Evolutionary conservation across 2,888 invertebrate species (phyloP).

Genomic region (Synanthedon andrenaeformis): DNA sequence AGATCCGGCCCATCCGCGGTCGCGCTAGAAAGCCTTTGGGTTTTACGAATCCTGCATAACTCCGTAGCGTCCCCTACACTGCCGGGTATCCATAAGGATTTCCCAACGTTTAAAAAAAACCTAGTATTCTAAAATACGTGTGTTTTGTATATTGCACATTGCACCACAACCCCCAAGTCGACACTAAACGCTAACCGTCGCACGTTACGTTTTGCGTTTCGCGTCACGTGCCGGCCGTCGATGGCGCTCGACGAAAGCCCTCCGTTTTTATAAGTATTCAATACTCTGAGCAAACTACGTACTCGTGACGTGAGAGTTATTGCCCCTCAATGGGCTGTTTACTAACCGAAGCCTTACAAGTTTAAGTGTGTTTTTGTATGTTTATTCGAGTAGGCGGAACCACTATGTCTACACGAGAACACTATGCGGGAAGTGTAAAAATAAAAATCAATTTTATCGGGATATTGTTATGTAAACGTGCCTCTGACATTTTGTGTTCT

Average conservation of each 20-base stretch:
- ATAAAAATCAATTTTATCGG: background rate
- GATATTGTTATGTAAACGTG: too few relatives aligned
- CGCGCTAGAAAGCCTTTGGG: too few relatives aligned
- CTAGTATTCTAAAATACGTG: too few relatives aligned
- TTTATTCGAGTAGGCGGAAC: background rate
- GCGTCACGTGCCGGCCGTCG: conserved; percentile 35
- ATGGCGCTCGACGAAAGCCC: conserved; percentile 36
- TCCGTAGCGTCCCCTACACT: too few relatives aligned
- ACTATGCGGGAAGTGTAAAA: background rate
- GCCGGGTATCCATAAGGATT: too few relatives aligned
- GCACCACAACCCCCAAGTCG: background rate
- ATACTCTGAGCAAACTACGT: conserved; percentile 30
- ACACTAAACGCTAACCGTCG: background rate
- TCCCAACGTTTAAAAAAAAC: too few relatives aligned
- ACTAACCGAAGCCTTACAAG: conserved; percentile 5
- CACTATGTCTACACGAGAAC: background rate
- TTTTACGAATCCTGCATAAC: too few relatives aligned
- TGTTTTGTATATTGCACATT: background rate
- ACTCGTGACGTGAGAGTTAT: conserved; percentile 19
- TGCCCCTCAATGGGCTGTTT: conserved; percentile 17
- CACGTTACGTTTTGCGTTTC: conserved; percentile 25
- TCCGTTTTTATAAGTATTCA: conserved; percentile 42
- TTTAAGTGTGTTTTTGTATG: background rate
- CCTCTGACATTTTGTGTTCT: too few relatives aligned
- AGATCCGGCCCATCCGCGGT: too few relatives aligned